Conservation (phyloP, 2,888 invertebrate species). For the Anoplius nigerrimus region DNA sequence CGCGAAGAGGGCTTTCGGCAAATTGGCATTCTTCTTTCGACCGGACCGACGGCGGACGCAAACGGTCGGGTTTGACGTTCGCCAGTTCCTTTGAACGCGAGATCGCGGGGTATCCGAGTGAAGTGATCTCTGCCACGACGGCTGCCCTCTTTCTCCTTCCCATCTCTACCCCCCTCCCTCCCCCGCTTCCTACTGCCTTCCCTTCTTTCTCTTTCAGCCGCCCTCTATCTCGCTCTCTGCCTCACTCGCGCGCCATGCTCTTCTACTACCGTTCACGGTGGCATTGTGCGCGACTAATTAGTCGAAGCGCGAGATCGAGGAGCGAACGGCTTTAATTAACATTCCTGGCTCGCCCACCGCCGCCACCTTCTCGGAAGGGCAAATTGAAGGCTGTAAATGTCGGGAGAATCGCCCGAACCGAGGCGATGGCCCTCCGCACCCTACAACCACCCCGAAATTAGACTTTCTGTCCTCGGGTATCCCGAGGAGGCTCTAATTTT, state of each 20-base stretch:
- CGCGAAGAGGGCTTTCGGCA: conserved; percentile 60
- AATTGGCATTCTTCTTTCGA: conserved; percentile 70
- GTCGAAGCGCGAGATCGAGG: conserved; percentile 73
- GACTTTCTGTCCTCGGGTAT: conserved; percentile 45
- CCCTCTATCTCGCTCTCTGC: conserved; percentile 42
- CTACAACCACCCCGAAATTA: conserved; percentile 56
- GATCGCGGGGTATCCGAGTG: conserved; percentile 59
- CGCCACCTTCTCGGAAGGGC: conserved; percentile 64
- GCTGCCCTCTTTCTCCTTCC: conserved; percentile 43
- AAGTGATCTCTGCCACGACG: conserved; percentile 67
- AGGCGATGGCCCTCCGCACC: conserved; percentile 50
- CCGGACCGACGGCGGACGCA: conserved; percentile 45
- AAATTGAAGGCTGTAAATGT: conserved; percentile 73
- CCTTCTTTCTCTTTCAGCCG: conserved; percentile 31
- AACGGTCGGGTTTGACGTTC: conserved; percentile 62
- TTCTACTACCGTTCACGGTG: conserved; percentile 59
- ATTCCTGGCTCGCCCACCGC: conserved; percentile 70
- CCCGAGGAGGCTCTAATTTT: conserved; percentile 31
- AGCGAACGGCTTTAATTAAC: conserved; percentile 75
- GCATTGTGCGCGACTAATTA: conserved; percentile 74
- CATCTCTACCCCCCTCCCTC: conserved; percentile 20
- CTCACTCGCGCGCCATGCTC: conserved; percentile 40
- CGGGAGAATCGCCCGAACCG: conserved; percentile 63
- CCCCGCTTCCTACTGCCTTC: conserved; percentile 22
- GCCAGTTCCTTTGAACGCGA: conserved; percentile 63